These are phyloP conservation scores for Polypterus senegalus DNA, from an alignment of 2,113 vertebrate species.

Conservation along the genomic window DNA sequence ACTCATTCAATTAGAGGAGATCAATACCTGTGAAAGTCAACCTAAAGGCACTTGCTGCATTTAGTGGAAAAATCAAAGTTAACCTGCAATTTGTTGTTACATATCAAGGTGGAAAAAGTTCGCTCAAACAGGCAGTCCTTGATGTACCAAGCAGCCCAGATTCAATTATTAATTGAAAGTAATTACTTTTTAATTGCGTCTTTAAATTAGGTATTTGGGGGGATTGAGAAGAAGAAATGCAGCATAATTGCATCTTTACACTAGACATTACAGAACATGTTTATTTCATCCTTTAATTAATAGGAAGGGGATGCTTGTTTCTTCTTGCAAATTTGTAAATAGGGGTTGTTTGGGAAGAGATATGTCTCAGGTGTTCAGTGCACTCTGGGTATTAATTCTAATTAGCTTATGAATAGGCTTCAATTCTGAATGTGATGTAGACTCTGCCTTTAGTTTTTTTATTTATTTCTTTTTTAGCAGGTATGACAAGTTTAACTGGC, in stretches of 20 bases:
- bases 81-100: too few relatives aligned
- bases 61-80: too few relatives aligned
- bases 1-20: too few relatives aligned
- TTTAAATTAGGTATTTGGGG: constrained; percentile 79
- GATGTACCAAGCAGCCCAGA: constrained; percentile 62
- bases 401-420: constrained; percentile 36
- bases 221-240: constrained; percentile 73
- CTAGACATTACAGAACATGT: constrained; percentile 76
- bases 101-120: constrained; percentile 1
- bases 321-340: constrained; percentile 36
- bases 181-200: constrained; percentile 84
- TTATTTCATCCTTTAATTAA: constrained; percentile 83
- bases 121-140: constrained; percentile 2
- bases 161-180: constrained; percentile 77
- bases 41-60: too few relatives aligned
- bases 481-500: neutral
- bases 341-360: constrained; percentile 46
- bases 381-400: constrained; percentile 41
- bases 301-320: constrained; percentile 61
- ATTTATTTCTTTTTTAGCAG: neutral
- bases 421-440: neutral
- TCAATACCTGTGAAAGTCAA: too few relatives aligned
- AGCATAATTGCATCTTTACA: constrained; percentile 73
- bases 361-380: constrained; percentile 47
- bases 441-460: neutral